Conservation (phyloP, 1,140 invertebrate species). For the Leptinotarsa defecta region DNA sequence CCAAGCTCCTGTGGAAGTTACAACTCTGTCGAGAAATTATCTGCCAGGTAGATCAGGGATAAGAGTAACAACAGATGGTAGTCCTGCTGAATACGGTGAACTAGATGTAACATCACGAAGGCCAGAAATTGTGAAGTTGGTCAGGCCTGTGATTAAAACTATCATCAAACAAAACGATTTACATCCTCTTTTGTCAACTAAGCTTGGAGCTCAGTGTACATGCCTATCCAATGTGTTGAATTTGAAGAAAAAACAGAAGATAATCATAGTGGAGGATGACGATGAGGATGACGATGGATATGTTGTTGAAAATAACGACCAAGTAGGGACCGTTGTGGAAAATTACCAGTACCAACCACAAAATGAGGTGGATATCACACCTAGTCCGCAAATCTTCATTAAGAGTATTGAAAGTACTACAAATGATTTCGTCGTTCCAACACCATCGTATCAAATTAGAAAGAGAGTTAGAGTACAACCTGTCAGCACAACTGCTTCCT, state of each 20-base stretch:
- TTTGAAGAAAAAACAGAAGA: conserved; percentile 55
- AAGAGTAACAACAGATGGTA: conserved; percentile 31
- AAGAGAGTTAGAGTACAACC: conserved; percentile 34
- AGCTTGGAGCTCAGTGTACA: conserved; percentile 74
- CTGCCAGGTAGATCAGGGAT: conserved; percentile 39
- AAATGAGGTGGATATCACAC: conserved; percentile 40
- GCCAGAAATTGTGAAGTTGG: conserved; percentile 37
- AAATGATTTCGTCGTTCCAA: conserved; percentile 25
- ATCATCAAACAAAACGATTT: conserved; percentile 52
- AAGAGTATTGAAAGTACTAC: conserved; percentile 25
- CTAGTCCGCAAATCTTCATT: conserved; percentile 37
- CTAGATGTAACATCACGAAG: conserved; percentile 16
- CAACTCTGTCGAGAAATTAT: conserved; percentile 38
- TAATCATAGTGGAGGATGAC: conserved; percentile 43
- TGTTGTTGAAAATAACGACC: conserved; percentile 52
- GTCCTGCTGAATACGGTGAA: neutral
- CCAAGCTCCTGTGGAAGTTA: conserved; percentile 41
- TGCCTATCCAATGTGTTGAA: conserved; percentile 69
- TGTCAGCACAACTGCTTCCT: conserved; percentile 35
- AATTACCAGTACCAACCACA: conserved; percentile 44
- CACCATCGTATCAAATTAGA: conserved; percentile 25
- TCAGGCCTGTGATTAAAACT: conserved; percentile 39
- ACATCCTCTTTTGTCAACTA: conserved; percentile 67
- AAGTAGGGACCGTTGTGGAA: conserved; percentile 31
- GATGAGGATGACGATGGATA: conserved; percentile 46